A percentile compares a stretch with the other conserved stretches of the same genome.
phyloP scores from a whole-genome alignment of 2,888 invertebrate species.

The Lydus trimaculatus region DNA sequence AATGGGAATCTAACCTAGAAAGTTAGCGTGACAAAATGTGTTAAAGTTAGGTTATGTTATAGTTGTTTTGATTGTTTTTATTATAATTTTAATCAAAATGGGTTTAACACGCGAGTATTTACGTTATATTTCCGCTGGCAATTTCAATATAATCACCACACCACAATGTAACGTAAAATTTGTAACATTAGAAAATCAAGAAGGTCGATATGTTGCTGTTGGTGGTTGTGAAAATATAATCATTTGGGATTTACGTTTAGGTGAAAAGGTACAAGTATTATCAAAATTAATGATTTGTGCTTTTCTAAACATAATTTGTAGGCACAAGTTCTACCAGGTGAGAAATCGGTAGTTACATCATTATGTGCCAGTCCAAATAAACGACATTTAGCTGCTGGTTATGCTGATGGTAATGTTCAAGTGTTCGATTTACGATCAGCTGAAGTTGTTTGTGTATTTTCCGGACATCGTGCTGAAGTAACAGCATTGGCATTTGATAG shows the following conservation, averaged over 20 bases:
- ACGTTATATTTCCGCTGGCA: slow-evolving; percentile 82
- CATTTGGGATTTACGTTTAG: slow-evolving; percentile 91
- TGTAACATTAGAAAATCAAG: slow-evolving; percentile 77
- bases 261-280: slow-evolving; percentile 71
- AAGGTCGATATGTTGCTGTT: slow-evolving; percentile 87
- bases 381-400: slow-evolving; percentile 87
- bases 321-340: slow-evolving; percentile 81
- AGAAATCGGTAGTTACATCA: slow-evolving; percentile 79
- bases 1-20: not conserved
- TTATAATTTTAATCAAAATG: slow-evolving; percentile 64
- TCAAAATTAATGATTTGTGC: not conserved
- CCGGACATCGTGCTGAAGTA: slow-evolving; percentile 87
- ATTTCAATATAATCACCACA: slow-evolving; percentile 88
- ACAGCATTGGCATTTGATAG: slow-evolving; percentile 84
- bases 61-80: not conserved
- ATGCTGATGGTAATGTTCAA: slow-evolving; percentile 86
- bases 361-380: slow-evolving; percentile 80
- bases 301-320: slow-evolving; percentile 57
- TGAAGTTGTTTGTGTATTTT: slow-evolving; percentile 75
- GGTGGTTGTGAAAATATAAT: slow-evolving; percentile 93
- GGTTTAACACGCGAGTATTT: slow-evolving; percentile 95
- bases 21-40: not conserved
- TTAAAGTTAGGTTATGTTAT: not conserved
- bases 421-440: slow-evolving; percentile 80
- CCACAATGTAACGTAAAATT: slow-evolving; percentile 81